Base-by-base conservation (phyloP, 2,113 vertebrate genomes). In the Gavialis gangeticus region DNA sequence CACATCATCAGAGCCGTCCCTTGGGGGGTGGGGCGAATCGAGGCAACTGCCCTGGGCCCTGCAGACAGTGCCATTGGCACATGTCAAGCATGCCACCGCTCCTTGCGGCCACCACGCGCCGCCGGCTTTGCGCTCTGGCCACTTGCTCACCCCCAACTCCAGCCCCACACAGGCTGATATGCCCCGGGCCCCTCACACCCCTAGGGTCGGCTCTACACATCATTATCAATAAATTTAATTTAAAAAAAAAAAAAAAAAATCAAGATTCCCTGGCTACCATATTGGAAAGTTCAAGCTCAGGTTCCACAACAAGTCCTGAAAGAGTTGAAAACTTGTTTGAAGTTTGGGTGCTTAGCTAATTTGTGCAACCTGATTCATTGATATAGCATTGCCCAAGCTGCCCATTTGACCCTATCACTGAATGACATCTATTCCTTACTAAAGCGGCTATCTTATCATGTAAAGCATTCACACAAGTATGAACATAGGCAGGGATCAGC, bases 401-500 rank as follows among this genome's bases (percentile, higher is more conserved):
- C 55, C 66, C 28, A 62, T 30, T 71, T 67, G 30, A 67, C 64
- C n/a, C 25, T 56, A 92, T 76, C 75, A 34, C 4, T 5, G 21
- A 54, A 30, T 54, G 14, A 28, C 21, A 12, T n/a, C 64, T 28
- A 3, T 10, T 84, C 62, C 67, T 67, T 56, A 22, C 0, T 0
- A 34, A 60, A 12, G 18, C 21, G 10, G 56, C 3, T 30, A 19
- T 6, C 14, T 37, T 54, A 1, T 14, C 27, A 6, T 16, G 6
- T 46, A 27, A 12, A 1, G 18, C 30, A 54, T 34, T 28, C 30
- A 21, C 57, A 0, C 0, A 12, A n/a, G 27, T 56, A 25, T 2
- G 3, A 12, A 0, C 24, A 28, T 37, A 62, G 46, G 73, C 57
- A 10, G 4, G 10, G 14, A 27, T 15, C 12, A 34, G 57, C 27